Evolutionary conservation across 2,888 invertebrate species (phyloP).

Genomic region (Bimastos eiseni): DNA sequence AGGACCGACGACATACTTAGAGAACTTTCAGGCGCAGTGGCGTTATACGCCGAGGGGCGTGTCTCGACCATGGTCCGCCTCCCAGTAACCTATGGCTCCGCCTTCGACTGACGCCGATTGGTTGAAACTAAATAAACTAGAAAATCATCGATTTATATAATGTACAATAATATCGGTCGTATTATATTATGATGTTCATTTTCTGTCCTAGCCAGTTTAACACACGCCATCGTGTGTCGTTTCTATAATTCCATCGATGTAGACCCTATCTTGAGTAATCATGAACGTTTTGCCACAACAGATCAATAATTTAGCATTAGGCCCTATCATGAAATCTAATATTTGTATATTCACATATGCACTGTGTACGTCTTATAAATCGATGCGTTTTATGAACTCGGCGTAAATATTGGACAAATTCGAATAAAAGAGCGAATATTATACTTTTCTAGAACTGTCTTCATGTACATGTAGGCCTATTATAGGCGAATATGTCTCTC

Average conservation of each 20-base stretch:
- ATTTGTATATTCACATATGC: not conserved
- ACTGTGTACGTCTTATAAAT: not conserved
- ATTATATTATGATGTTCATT: too few species aligned
- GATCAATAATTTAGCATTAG: not conserved
- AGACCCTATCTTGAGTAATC: not conserved
- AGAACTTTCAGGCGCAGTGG: not conserved
- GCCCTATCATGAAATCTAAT: not conserved
- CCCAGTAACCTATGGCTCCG: not conserved
- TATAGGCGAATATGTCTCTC: too few species aligned
- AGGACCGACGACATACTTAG: not conserved
- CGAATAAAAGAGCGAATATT: not conserved
- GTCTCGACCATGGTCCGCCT: slow-evolving; percentile 8
- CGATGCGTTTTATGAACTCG: not conserved
- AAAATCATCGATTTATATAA: not conserved
- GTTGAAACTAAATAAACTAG: not conserved
- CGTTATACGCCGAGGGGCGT: not conserved
- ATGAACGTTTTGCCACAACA: not conserved
- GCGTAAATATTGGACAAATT: not conserved
- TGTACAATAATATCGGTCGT: not conserved
- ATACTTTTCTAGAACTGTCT: not conserved
- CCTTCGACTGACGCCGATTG: not conserved
- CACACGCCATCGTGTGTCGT: not conserved
- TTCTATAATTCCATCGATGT: not conserved
- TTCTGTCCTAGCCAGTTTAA: not conserved
- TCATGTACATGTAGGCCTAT: not conserved